Evolutionary conservation across 2,888 invertebrate genomes (phyloP).

Genomic region (Dasypogon diadema): DNA sequence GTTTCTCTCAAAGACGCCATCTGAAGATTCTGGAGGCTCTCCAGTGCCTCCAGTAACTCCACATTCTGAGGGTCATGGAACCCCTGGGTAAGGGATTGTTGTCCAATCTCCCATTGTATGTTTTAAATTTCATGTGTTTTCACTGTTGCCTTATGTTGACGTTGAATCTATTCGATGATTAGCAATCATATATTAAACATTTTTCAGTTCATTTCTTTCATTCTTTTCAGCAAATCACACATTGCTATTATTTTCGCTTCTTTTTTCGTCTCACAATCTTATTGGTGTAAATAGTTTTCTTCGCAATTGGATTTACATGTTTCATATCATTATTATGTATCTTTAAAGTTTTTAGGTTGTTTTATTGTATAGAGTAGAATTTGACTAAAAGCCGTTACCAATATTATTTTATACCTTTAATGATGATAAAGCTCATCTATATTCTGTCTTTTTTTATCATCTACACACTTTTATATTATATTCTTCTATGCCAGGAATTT

Average conservation of each 20-base stretch:
- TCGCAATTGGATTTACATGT: constrained; percentile 20
- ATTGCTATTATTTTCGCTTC: not conserved
- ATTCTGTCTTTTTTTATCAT: no score
- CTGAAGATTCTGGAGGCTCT: constrained; percentile 84
- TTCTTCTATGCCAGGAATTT: no score
- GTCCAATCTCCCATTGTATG: constrained; percentile 50
- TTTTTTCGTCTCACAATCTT: constrained; percentile 27
- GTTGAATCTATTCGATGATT: not conserved
- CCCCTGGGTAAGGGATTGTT: constrained; percentile 67
- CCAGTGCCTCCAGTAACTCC: constrained; percentile 76
- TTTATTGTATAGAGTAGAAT: no score
- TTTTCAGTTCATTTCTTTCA: not conserved
- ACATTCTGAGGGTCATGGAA: constrained; percentile 73
- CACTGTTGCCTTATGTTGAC: constrained; percentile 14
- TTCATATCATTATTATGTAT: not conserved
- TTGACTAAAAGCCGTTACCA: no score
- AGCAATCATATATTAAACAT: not conserved
- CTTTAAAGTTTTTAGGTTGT: no score
- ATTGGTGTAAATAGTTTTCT: constrained; percentile 24
- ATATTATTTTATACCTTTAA: no score
- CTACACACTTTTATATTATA: no score
- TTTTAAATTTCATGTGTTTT: constrained; percentile 17
- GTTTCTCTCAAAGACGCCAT: constrained; percentile 92
- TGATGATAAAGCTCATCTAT: no score
- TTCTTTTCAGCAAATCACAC: constrained; percentile 17